Evolutionary conservation across 2,113 vertebrate genomes (phyloP), one percentile per base, ranked within the genome.

Genomic region (Cacatua alba): DNA sequence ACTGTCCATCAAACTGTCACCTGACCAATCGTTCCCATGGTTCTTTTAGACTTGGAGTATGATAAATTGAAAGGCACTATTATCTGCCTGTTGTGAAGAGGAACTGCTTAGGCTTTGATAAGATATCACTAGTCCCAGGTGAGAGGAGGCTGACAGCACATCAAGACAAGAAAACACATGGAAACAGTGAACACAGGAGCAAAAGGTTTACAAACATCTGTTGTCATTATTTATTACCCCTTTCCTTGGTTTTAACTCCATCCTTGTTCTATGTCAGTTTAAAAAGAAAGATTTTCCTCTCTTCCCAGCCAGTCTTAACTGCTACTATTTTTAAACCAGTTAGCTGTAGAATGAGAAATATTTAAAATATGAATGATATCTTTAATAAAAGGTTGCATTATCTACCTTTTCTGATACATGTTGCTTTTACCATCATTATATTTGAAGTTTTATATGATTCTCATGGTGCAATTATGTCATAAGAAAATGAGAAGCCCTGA

Each of bases 111-210:
- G 98, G 99, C 98, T 99, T 99, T 99, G 99, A 99, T 99, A 99
- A 99, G 99, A 98, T 99, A 99, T 99, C 99, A 99, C 98, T 98
- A 97, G 98, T 99, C 99, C 99, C 99, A 99, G 99, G 99, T 99
- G 99, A 99, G 98, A 98, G 97, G 96, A 97, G 95, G 98, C 98
- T 99, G 99, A 99, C 98, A 98, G 98, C 98, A 97, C 98, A 98
- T 99, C 98, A 98, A 98, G 98, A 98, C 98, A 98, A 98, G 98
- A 98, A 98, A 98, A 98, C 98, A 98, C 98, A 96, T 97, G 97
- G 98, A 98, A 98, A 98, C 98, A 98, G 95, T 96, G 98, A 97
- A 97, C 96, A 92, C 93, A 95, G 96, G 95, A 96, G 97, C 97
- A 95, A 95, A 95, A 96, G 98, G 98, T 98, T 98, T 98, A 98